Base-by-base conservation (phyloP, 92 coral and sea anemone species). In the Palythoa grandis region DNA sequence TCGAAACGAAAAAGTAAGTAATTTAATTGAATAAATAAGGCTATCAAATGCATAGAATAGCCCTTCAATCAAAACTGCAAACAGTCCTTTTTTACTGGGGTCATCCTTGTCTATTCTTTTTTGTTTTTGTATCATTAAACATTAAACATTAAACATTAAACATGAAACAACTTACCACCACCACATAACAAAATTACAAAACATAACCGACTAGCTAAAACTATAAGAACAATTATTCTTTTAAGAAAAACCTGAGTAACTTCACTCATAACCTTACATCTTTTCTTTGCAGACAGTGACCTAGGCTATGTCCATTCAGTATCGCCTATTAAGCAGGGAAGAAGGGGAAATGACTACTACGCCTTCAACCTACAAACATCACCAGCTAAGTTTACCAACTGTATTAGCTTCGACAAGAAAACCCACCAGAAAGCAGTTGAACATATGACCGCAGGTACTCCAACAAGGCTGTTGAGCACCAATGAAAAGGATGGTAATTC, bases 281-380 rank as follows among this genome's bases (percentile, higher is more conserved):
- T 73, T 50, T 61, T 84, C 52, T 39, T 84, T 71, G 57, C 66
- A 84, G 87, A 70, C 70, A 71, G 79, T 72, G 79, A 72, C 77
- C 54, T 52, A 39, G 87, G 87, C 7, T 84, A 84, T 50, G 87
- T 84, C 16, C 79, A 84, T 70, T 84, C 87, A 48, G 79, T 84
- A 14, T 52, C 87, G 24, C 79, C 79, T 53, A 84, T 84, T 7
- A 84, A 84, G 79, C 76, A 72, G 77, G 79, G 70, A 67, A 25
- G 87, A 40, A 53, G 60, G 50, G 87, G 87, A 65, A 84, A 84
- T 48, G 79, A 84, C 48, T 84, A 84, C 70, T 72, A 84, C 52
- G 16, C 52, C 9, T 84, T 84, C n/a, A n/a, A 71, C 74, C 60
- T 84, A 70, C 87, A 72, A 84, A 84, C 79, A 38, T 60, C 24